Percentiles rank a stretch among this genome's conserved stretches.
Evolutionary conservation across 2,888 invertebrate genomes (phyloP).

Genomic region (Brassicogethes aeneus): DNA sequence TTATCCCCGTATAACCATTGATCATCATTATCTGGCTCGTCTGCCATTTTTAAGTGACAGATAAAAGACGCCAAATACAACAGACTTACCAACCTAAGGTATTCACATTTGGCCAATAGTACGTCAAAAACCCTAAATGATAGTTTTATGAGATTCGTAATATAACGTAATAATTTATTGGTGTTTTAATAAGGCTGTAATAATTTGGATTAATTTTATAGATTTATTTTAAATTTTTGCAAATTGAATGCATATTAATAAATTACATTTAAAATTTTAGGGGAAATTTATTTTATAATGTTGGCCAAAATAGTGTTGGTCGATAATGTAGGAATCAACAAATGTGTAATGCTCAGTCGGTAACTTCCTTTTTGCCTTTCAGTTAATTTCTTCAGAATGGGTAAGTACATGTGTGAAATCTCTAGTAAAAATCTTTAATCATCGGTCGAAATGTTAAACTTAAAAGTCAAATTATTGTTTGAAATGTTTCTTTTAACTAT

Average conservation of each 20-base stretch:
- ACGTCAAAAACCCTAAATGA: not conserved
- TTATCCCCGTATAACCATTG: conserved; percentile 84
- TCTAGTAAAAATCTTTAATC: conserved; percentile 29
- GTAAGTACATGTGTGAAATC: conserved; percentile 44
- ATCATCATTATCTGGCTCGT: conserved; percentile 69
- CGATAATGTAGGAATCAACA: not conserved
- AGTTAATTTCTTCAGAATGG: conserved; percentile 57
- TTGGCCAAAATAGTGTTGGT: no score
- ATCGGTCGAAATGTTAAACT: conserved; percentile 19
- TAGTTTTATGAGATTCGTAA: no score
- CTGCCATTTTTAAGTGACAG: conserved; percentile 46
- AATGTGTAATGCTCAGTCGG: conserved; percentile 28
- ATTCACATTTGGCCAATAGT: conserved; percentile 2
- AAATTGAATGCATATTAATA: no score
- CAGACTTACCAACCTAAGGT: conserved; percentile 29
- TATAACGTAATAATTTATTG: no score
- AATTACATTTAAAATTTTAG: no score
- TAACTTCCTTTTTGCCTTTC: conserved; percentile 43
- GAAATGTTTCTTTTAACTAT: not conserved
- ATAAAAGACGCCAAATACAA: conserved; percentile 28
- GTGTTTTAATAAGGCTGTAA: no score
- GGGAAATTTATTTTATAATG: no score
- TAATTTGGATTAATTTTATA: no score
- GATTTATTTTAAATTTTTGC: no score
- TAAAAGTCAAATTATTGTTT: conserved; percentile 8